Percentiles rank a stretch among this genome's conserved stretches.
Evolutionary conservation across 2,797 vertebrate species (phyloP).

Genomic region (Hemibagrus guttatus): DNA sequence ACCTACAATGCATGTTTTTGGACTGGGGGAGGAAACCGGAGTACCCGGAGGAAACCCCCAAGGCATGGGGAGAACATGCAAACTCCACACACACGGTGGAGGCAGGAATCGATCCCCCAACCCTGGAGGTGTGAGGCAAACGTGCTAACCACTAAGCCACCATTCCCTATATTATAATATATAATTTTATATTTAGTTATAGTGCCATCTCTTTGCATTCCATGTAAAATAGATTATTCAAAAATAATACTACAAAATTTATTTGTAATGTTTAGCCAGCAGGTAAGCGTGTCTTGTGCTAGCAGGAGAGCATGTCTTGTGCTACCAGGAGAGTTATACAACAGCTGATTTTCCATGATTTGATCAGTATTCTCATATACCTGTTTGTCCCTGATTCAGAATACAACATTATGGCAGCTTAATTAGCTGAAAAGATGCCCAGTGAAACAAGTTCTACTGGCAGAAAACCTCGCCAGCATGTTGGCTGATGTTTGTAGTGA

Average conservation of each 20-base stretch:
- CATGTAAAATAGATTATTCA: not conserved
- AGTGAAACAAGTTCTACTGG: slow-evolving; percentile 1
- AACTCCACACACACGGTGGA: too few species aligned
- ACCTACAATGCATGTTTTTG: too few species aligned
- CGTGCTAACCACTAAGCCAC: too few species aligned
- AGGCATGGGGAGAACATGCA: too few species aligned
- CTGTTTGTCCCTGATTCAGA: not conserved
- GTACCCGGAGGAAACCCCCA: too few species aligned
- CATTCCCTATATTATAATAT: too few species aligned
- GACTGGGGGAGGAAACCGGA: too few species aligned
- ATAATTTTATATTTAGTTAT: too few species aligned
- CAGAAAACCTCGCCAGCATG: not conserved
- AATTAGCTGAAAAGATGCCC: not conserved
- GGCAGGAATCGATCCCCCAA: too few species aligned
- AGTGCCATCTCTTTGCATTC: not conserved
- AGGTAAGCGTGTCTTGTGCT: not conserved
- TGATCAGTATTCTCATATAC: slow-evolving; percentile 1
- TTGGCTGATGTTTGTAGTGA: slow-evolving; percentile 7
- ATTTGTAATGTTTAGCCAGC: not conserved
- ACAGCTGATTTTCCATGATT: not conserved
- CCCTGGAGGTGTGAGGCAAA: too few species aligned
- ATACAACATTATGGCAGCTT: slow-evolving; percentile 6
- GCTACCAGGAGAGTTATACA: not conserved
- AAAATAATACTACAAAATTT: too few species aligned
- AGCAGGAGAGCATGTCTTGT: not conserved